A percentile compares a stretch with the other conserved stretches of the same genome.
Conservation (phyloP, 1,140 invertebrate genomes). For the silkworm (Bombyx mori) region ASM3026992v2 NC_085124.1:5878501-5879000, state of each 20-base stretch:
- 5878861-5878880: too few species aligned
- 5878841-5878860: too few species aligned
- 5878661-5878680: constrained; percentile 62
- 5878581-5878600: constrained; percentile 60
- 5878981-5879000: too few species aligned
- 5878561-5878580: constrained; percentile 59
- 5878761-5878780: constrained; percentile 57
- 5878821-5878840: too few species aligned
- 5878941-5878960: too few species aligned
- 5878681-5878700: constrained; percentile 62
- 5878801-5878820: too few species aligned
- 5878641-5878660: constrained; percentile 62
- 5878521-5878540: constrained; percentile 57
- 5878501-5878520: constrained; percentile 56
- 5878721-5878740: constrained; percentile 55
- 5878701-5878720: constrained; percentile 26
- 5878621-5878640: constrained; percentile 58
- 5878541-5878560: constrained; percentile 55
- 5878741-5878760: constrained; percentile 47
- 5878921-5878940: too few species aligned
- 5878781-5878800: constrained; percentile 2
- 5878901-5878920: too few species aligned
- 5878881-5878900: too few species aligned
- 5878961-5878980: too few species aligned
- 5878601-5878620: constrained; percentile 58